Evolutionary conservation across 2,888 invertebrate genomes (phyloP).

Genomic region (Tupiocoris notatus): DNA sequence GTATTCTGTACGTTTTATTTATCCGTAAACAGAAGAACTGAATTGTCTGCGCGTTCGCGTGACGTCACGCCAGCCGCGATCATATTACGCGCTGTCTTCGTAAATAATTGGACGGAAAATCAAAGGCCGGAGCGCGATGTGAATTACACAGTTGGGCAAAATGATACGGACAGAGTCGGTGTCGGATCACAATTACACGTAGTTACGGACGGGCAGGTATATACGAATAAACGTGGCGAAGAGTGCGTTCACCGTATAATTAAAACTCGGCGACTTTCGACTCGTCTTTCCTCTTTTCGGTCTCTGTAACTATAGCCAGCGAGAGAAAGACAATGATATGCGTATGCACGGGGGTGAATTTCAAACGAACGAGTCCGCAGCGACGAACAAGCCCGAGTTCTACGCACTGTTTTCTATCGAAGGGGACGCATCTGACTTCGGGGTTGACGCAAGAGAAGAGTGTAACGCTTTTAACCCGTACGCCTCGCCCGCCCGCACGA

Average conservation of each 20-base stretch:
- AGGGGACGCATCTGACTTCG: background rate
- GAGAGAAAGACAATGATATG: background rate
- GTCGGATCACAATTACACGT: background rate
- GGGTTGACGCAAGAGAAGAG: no score
- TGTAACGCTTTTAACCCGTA: constrained; percentile 24
- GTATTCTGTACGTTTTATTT: no score
- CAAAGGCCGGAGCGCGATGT: background rate
- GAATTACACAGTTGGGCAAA: background rate
- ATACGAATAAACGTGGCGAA: no score
- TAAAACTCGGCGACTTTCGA: background rate
- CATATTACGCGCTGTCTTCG: background rate
- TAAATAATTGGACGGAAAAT: background rate
- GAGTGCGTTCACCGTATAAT: background rate
- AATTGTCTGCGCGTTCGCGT: no score
- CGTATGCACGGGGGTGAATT: background rate
- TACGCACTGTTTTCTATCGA: background rate
- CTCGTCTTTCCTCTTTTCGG: background rate
- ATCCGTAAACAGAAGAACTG: no score
- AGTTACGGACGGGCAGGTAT: background rate
- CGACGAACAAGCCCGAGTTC: background rate
- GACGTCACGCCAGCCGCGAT: no score
- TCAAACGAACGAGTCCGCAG: background rate
- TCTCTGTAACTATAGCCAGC: background rate
- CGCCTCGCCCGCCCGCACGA: background rate
- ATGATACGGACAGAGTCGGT: background rate